Evolutionary conservation across 1,140 invertebrate species (phyloP).

Genomic region (Glossosoma conforme): DNA sequence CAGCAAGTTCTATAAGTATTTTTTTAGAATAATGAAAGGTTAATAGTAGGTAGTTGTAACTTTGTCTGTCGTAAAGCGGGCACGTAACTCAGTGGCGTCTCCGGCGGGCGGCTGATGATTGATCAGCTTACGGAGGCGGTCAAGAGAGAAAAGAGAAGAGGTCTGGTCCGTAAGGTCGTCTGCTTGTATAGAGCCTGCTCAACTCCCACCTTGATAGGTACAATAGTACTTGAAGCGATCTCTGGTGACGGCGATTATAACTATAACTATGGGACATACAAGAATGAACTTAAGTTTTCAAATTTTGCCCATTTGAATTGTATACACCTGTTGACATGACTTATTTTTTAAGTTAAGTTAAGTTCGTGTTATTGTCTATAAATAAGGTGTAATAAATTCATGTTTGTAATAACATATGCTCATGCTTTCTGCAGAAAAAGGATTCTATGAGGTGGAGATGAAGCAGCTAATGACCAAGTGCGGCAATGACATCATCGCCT

Average conservation of each 20-base stretch:
- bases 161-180: too few species aligned
- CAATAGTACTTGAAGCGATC: slow-evolving; percentile 49
- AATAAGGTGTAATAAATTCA: background rate
- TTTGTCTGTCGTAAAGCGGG: too few species aligned
- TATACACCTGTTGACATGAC: too few species aligned
- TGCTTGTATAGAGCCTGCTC: too few species aligned
- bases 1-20: too few species aligned
- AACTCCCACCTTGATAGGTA: slow-evolving; percentile 48
- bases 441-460: slow-evolving; percentile 31
- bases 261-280: background rate
- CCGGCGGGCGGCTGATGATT: too few species aligned
- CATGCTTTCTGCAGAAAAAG: slow-evolving; percentile 1
- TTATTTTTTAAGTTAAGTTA: too few species aligned
- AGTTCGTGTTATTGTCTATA: background rate
- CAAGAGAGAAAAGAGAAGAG: too few species aligned
- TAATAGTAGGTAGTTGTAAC: too few species aligned
- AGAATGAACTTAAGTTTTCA: background rate
- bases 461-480: slow-evolving; percentile 39
- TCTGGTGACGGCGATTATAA: slow-evolving; percentile 37
- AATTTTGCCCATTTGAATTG: background rate
- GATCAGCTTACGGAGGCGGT: too few species aligned
- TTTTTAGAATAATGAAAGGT: too few species aligned
- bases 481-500: slow-evolving; percentile 43
- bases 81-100: too few species aligned
- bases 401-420: background rate